Percentiles rank a stretch among this genome's conserved stretches.
phyloP scores from a whole-genome alignment of 2,888 invertebrate genomes.

The Nebria brevicollis region DNA sequence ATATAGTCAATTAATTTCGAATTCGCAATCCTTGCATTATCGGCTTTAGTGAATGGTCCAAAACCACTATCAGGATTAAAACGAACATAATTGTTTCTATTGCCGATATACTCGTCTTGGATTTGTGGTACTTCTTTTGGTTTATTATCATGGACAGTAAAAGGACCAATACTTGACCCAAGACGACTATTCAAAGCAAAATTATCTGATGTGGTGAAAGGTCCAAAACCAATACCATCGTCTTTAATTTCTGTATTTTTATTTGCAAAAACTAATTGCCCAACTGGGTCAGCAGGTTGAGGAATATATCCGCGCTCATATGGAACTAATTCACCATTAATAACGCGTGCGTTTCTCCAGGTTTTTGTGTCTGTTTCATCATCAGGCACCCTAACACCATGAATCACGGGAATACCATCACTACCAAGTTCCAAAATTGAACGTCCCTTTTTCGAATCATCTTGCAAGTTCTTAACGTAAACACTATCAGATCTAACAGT shows the following conservation, averaged over 20 bases:
- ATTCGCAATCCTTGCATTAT: slow-evolving; percentile 69
- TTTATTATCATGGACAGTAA: slow-evolving; percentile 69
- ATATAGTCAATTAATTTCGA: slow-evolving; percentile 73
- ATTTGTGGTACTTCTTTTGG: slow-evolving; percentile 28
- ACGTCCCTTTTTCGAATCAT: slow-evolving; percentile 72
- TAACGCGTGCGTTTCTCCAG: slow-evolving; percentile 89
- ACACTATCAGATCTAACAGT: slow-evolving; percentile 74
- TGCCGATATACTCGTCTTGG: slow-evolving; percentile 50
- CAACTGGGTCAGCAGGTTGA: slow-evolving; percentile 70
- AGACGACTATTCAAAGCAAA: slow-evolving; percentile 54
- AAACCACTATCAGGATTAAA: slow-evolving; percentile 61
- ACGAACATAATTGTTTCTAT: slow-evolving; percentile 52
- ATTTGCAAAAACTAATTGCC: slow-evolving; percentile 67
- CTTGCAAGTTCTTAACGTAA: slow-evolving; percentile 62
- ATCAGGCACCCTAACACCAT: slow-evolving; percentile 85
- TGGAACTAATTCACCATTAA: slow-evolving; percentile 83
- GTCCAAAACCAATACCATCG: slow-evolving; percentile 63
- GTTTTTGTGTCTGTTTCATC: slow-evolving; percentile 81
- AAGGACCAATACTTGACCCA: slow-evolving; percentile 64
- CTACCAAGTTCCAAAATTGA: slow-evolving; percentile 73
- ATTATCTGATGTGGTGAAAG: slow-evolving; percentile 72
- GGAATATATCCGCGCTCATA: slow-evolving; percentile 77
- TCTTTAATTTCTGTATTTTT: slow-evolving; percentile 34
- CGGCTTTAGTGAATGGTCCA: slow-evolving; percentile 73
- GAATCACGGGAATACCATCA: slow-evolving; percentile 83